Percentiles rank a stretch among this genome's conserved stretches.
These are phyloP conservation scores for Hassar affinis DNA, from an alignment of 2,113 vertebrate genomes.

Conservation along the genomic window DNA sequence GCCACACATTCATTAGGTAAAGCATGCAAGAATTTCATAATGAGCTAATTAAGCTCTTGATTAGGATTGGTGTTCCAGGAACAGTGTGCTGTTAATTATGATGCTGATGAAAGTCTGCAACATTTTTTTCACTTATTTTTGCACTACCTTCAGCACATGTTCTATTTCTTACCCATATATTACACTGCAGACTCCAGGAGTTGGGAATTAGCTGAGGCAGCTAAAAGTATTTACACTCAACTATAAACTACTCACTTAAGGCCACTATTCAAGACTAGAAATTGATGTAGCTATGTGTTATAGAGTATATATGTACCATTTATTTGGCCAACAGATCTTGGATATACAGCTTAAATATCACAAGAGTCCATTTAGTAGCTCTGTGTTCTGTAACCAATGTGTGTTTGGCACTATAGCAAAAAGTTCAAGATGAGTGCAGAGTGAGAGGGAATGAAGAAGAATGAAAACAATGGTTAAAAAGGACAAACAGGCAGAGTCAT, in stretches of 20 bases:
- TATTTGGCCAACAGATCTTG: not conserved
- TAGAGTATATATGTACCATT: not conserved
- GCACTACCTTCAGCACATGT: not conserved
- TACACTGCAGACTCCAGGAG: not conserved
- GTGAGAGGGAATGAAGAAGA: not conserved
- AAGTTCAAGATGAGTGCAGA: not conserved
- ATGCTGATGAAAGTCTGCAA: conserved; percentile 3
- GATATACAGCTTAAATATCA: not conserved
- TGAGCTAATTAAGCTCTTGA: conserved; percentile 20
- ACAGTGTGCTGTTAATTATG: not conserved
- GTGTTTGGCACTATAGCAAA: not conserved
- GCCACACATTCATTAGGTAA: not conserved
- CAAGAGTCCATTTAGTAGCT: not conserved
- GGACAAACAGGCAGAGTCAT: not conserved
- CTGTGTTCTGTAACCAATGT: conserved; percentile 1
- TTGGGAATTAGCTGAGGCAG: not conserved
- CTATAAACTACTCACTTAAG: not conserved
- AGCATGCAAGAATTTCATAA: not conserved
- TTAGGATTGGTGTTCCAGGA: not conserved
- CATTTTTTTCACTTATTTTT: not conserved
- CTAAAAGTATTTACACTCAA: not conserved
- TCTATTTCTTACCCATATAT: not conserved
- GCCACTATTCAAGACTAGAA: not conserved
- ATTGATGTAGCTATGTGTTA: not conserved
- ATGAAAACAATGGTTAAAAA: not conserved